Base-by-base conservation (phyloP, 1,140 invertebrate species). In the Hypsibius dujardini region DNA sequence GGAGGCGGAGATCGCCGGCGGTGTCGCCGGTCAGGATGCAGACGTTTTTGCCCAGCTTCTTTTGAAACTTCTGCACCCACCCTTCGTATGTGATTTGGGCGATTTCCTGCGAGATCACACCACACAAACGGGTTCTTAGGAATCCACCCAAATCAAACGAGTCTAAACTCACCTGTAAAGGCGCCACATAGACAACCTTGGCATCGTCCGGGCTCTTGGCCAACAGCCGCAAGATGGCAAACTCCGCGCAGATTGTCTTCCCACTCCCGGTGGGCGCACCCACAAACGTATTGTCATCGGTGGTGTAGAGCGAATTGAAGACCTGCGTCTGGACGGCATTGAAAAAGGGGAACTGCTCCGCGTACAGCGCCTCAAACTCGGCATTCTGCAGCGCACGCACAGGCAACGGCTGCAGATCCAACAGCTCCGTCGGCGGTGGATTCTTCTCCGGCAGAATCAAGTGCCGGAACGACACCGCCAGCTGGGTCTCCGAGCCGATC, bases 251-350 rank as follows among this genome's bases (percentile, higher is more conserved):
- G 1, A 94, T 88, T 1, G 92, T 95, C 81, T 98, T 98, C 0
- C 95, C 94, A 77, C 92, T 94, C 0, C 95, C 95, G 14, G 92
- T 92, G 1, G 96, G 95, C 0, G 96, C 95, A 2, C 94, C 95
- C 72, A 99, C 87, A 79, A 98, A 97, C 1, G 98, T 90, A 80
- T 98, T 99, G 76, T 98, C 96, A 79, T 98, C 94, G 15, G 88
- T 92, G 81, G 98, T 98, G 79, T 98, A 99, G 1, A 98, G 87
- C 0, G 95, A 90, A 79, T 98, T 98, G 78, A 99, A 99, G 1
- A 98, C 95, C 78, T 99, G 96, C 0, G 96, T 99, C 79, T 99
- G 96, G 74, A 99, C 97, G 0, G 95, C 92, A 82, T 99, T 99
- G 79, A 99, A 98, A 78, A 95, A 90, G 14, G 86, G 86, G 76